Conservation (phyloP, 2,888 invertebrate genomes). For the Phaedon cochleariae region DNA sequence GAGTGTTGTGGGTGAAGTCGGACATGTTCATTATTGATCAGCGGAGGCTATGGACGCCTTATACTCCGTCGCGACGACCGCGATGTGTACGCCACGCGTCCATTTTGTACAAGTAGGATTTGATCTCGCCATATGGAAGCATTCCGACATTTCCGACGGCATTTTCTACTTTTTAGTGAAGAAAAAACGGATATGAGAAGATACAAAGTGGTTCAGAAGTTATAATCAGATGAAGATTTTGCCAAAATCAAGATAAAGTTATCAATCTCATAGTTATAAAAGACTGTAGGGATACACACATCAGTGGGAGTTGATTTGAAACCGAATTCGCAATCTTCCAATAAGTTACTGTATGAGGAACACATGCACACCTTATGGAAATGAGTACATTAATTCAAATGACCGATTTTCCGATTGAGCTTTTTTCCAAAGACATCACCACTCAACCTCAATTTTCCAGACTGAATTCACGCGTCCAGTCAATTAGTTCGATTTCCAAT, state of each 20-base stretch:
- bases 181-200: too few relatives aligned
- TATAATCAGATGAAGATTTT: too few relatives aligned
- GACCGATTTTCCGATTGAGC: not conserved
- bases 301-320: too few relatives aligned
- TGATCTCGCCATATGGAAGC: not conserved
- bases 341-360: too few relatives aligned
- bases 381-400: constrained; percentile 21
- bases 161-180: not conserved
- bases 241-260: too few relatives aligned
- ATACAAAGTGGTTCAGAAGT: too few relatives aligned
- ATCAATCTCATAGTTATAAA: too few relatives aligned
- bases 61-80: constrained; percentile 60
- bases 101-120: constrained; percentile 40
- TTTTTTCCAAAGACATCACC: constrained; percentile 3
- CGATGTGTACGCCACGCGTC: constrained; percentile 50
- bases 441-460: not conserved
- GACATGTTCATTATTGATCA: constrained; percentile 62
- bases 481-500: constrained; percentile 1
- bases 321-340: too few relatives aligned
- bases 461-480: constrained; percentile 1
- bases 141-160: not conserved
- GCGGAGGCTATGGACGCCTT: constrained; percentile 55
- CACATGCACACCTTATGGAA: not conserved
- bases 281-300: too few relatives aligned
- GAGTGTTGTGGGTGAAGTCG: constrained; percentile 55